Conservation (phyloP, 2,797 vertebrate genomes). For the Florisuga fusca region DNA sequence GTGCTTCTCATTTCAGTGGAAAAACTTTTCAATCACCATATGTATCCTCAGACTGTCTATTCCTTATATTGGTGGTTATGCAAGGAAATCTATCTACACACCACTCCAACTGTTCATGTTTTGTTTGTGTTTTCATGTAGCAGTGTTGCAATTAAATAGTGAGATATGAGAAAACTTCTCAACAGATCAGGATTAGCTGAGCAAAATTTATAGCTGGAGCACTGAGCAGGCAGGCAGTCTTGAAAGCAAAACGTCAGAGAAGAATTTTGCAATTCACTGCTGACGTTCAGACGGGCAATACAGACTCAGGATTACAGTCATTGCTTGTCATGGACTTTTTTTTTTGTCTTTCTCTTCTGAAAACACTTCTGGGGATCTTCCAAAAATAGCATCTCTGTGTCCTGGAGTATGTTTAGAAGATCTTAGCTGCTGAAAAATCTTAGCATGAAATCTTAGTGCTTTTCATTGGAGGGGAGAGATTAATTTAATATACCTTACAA, state of each 20-base stretch:
- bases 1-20: neutral
- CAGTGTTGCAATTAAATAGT: neutral
- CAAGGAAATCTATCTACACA: neutral
- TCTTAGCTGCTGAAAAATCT: neutral
- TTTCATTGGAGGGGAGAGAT: neutral
- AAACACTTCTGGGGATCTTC: neutral
- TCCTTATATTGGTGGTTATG: neutral
- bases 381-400: neutral
- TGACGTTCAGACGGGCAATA: neutral
- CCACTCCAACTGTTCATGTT: neutral
- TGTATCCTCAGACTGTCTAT: neutral
- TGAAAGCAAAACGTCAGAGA: neutral
- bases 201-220: neutral
- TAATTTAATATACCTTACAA: neutral
- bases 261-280: neutral
- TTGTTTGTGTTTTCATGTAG: neutral
- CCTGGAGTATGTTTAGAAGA: neutral
- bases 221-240: neutral
- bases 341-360: neutral
- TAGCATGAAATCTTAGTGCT: neutral
- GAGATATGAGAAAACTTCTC: neutral
- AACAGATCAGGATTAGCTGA: neutral
- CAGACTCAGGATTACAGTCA: neutral
- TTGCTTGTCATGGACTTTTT: neutral
- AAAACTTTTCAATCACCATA: neutral